A percentile compares a stretch with the other conserved stretches of the same genome.
phyloP scores from a whole-genome alignment of 2,113 vertebrate species.

The Leptobrachium leishanense region DNA sequence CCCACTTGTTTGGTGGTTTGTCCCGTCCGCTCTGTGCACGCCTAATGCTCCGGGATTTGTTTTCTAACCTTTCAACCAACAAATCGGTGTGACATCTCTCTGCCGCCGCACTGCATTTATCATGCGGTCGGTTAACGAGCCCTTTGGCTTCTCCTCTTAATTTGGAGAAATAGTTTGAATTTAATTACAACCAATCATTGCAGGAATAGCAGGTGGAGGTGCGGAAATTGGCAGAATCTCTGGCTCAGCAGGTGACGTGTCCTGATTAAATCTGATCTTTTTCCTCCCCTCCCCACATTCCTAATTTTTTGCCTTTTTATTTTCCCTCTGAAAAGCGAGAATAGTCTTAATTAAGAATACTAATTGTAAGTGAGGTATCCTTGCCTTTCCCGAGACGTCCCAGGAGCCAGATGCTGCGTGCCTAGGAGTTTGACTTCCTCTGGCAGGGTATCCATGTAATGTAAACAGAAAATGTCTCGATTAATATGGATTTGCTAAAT shows the following conservation, averaged over 20 bases:
- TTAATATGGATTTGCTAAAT: no score
- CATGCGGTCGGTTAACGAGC: conserved; percentile 7
- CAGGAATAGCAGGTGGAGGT: conserved; percentile 16
- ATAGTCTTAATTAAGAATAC: conserved; percentile 10
- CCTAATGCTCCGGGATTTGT: no score
- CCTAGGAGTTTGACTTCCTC: no score
- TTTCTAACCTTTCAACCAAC: no score
- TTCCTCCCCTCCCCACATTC: conserved; percentile 4
- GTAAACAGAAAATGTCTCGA: no score
- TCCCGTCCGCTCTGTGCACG: no score
- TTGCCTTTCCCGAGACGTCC: not conserved
- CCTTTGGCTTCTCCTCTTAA: conserved; percentile 25
- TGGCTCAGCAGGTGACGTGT: conserved; percentile 19
- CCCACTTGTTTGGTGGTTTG: no score
- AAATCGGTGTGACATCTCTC: conserved; percentile 1
- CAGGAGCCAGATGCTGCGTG: no score
- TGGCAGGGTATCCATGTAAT: no score
- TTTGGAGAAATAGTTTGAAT: conserved; percentile 39
- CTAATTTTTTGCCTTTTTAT: conserved; percentile 7
- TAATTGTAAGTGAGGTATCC: not conserved
- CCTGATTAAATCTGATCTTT: conserved; percentile 37
- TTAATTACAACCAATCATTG: conserved; percentile 40
- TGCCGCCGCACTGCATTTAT: not conserved
- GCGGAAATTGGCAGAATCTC: conserved; percentile 36
- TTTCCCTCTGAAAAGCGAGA: not conserved